phyloP scores from a whole-genome alignment of 2,888 invertebrate genomes.

The Leucophenga maculata region DNA sequence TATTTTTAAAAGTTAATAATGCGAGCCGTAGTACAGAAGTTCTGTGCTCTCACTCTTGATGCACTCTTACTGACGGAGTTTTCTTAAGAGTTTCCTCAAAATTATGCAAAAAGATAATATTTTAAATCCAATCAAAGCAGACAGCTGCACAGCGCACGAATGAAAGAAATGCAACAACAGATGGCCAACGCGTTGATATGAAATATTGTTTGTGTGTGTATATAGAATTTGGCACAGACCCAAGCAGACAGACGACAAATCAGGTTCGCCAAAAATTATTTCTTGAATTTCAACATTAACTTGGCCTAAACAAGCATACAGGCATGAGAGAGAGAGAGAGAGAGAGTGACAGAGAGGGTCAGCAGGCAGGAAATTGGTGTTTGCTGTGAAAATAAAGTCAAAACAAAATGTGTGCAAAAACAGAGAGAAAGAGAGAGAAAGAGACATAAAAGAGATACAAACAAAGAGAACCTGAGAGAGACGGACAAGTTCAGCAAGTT shows the following conservation, averaged over 20 bases:
- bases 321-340: too few relatives aligned
- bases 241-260: slow-evolving; percentile 6
- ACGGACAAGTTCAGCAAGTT: neutral
- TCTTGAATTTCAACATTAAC: neutral
- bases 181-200: neutral
- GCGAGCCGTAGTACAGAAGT: too few relatives aligned
- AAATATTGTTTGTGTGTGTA: neutral
- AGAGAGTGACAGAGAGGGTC: too few relatives aligned
- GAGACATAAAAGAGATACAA: neutral
- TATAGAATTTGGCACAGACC: slow-evolving; percentile 5
- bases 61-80: too few relatives aligned
- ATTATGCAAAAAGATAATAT: neutral
- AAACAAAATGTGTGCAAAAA: slow-evolving; percentile 1
- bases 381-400: neutral
- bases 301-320: slow-evolving; percentile 12
- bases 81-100: too few relatives aligned
- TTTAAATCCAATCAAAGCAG: neutral
- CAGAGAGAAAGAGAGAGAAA: neutral
- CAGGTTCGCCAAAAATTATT: slow-evolving; percentile 5
- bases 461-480: neutral
- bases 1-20: too few relatives aligned
- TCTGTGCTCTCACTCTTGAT: too few relatives aligned
- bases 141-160: neutral
- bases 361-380: too few relatives aligned
- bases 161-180: slow-evolving; percentile 15